Evolutionary conservation across 2,888 invertebrate genomes (phyloP), one percentile per base, ranked within the genome.

Genomic region (Leptothorax acervorum): DNA sequence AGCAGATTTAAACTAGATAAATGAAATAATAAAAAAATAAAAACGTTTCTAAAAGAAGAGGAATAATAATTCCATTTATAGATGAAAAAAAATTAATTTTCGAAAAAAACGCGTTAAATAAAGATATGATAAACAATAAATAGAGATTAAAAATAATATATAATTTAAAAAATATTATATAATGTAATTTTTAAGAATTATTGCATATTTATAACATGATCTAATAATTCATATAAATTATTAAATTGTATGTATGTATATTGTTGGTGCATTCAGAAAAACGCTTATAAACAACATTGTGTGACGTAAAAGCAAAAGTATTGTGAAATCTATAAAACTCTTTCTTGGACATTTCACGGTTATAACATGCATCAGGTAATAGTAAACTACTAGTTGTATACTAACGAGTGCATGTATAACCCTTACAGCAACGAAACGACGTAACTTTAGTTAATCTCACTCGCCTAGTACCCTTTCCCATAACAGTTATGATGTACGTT

Each of bases 401-500:
- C 35, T 51, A 81, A 81, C 79, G 79, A 66, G 78, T 82, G 74
- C 68, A 63, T 60, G 55, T 81, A 74, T 66, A 79, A 70, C 82
- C 83, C 62, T 62, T 82, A 70, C 15, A 78, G 85, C 84, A 85
- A 84, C 83, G 79, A 66, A 82, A 84, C 89, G 63, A 75, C 65
- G 65, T 87, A 85, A 87, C 86, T 84, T 88, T 70, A 79, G 86
- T 86, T 88, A 88, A 88, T 90, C 85, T 86, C 82, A 51, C 86
- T 85, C 79, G 83, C 84, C 71, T 73, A 71, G 73, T 79, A 84
- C 71, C 75, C 85, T 86, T 85, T 70, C 81, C 71, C 81, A 75
- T 87, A 88, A 90, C 84, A 85, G 89, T 90, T 87, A 87, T 88
- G 87, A 89, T 75, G 89, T 89, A 89, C 90, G 85, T 89, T 89